Evolutionary conservation across 2,797 vertebrate species (phyloP).

Genomic region (Furcifer pardalis): DNA sequence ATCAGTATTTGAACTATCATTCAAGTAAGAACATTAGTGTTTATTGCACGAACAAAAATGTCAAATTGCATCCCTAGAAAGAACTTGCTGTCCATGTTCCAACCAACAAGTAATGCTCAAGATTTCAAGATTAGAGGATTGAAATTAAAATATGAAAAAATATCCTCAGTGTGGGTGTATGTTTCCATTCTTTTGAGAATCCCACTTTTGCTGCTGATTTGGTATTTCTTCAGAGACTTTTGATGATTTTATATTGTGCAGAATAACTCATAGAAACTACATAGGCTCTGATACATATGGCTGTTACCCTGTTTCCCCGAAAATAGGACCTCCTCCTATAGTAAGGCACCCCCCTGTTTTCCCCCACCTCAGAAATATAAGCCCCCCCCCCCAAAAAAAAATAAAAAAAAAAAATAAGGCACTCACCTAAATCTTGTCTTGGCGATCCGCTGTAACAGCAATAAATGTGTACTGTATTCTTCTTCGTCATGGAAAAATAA

Average conservation of each 20-base stretch:
- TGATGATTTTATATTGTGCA: neutral
- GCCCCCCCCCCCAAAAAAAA: too few relatives aligned
- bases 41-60: conserved; percentile 14
- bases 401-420: too few relatives aligned
- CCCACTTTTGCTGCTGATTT: neutral
- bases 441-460: too few relatives aligned
- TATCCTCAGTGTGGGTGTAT: neutral
- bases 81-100: neutral
- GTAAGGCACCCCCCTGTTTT: too few relatives aligned
- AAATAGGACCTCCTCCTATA: too few relatives aligned
- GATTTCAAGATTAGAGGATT: neutral
- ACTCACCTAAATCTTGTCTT: too few relatives aligned
- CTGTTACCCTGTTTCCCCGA: too few relatives aligned
- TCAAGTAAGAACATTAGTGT: conserved; percentile 84
- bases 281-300: neutral
- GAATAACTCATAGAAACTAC: neutral
- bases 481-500: too few relatives aligned
- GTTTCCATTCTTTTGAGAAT: neutral
- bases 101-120: neutral
- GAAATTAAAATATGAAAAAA: neutral
- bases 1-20: conserved; percentile 95
- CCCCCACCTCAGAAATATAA: too few relatives aligned
- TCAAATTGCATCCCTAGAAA: neutral
- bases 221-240: neutral
- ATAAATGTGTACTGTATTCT: too few relatives aligned